Conservation (phyloP, 2,888 invertebrate species). For the Galeruca laticollis region DNA sequence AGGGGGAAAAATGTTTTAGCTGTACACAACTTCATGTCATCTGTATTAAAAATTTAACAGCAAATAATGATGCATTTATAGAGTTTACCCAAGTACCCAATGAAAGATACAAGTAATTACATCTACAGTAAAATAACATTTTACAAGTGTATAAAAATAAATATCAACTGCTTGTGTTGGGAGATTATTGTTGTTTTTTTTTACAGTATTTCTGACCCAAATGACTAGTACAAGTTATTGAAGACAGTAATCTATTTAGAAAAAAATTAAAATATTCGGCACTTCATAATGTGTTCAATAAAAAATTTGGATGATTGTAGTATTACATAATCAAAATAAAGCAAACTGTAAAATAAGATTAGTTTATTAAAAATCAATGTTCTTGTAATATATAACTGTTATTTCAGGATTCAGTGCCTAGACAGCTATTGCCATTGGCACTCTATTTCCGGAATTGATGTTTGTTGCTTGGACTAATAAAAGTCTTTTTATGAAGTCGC, state of each 20-base stretch:
- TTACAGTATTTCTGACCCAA: background rate
- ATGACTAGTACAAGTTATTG: slow-evolving; percentile 16
- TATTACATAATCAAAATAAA: background rate
- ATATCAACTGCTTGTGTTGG: no score
- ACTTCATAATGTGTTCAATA: background rate
- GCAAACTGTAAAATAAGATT: background rate
- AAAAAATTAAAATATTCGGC: background rate
- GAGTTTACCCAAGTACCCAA: no score
- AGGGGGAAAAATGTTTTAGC: no score
- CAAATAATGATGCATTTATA: no score
- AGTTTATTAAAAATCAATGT: background rate
- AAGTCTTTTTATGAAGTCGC: background rate
- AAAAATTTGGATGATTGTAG: background rate
- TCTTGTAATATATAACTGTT: background rate
- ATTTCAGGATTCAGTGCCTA: no score
- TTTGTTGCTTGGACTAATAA: background rate
- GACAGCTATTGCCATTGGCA: no score
- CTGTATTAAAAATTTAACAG: no score
- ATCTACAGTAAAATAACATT: no score
- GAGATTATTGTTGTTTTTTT: background rate
- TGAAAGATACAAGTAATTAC: no score
- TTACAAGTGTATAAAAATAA: no score
- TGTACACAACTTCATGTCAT: no score
- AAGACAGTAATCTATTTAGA: slow-evolving; percentile 4
- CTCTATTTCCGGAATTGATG: no score